phyloP scores from a whole-genome alignment of 2,888 invertebrate species.

The Noctua pronuba region DNA sequence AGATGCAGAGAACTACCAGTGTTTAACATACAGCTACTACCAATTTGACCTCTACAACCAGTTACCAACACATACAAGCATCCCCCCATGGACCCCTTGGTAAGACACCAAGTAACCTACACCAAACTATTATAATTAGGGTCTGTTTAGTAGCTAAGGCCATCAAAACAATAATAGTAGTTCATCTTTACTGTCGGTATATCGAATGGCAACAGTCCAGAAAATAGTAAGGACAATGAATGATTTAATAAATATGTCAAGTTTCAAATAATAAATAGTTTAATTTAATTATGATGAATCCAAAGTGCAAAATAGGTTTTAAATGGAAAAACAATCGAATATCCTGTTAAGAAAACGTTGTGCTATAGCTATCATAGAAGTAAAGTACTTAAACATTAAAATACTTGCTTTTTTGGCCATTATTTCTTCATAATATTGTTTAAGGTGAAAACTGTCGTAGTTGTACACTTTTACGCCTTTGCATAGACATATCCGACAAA shows the following conservation, averaged over 20 bases:
- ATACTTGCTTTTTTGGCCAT: slow-evolving; percentile 77
- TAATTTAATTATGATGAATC: neutral
- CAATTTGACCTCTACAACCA: neutral
- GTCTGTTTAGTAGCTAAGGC: neutral
- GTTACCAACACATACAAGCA: neutral
- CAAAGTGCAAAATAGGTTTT: neutral
- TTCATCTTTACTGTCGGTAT: neutral
- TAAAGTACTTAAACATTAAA: neutral
- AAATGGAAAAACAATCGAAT: neutral
- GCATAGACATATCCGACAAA: slow-evolving; percentile 81
- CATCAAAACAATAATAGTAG: neutral
- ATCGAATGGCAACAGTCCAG: neutral
- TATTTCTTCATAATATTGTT: slow-evolving; percentile 82
- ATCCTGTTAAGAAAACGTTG: neutral
- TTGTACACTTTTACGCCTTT: slow-evolving; percentile 78
- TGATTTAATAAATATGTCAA: neutral
- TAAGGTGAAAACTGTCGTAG: slow-evolving; percentile 76
- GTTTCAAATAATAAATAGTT: neutral
- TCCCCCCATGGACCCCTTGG: too few relatives aligned
- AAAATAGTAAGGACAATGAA: neutral
- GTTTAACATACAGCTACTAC: neutral
- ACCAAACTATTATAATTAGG: neutral
- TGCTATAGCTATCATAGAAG: too few relatives aligned
- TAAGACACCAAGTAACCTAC: too few relatives aligned
- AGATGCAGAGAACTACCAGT: neutral